These are phyloP conservation scores for Nettapus auritus DNA, from an alignment of 2,113 vertebrate species.

Conservation along the genomic window DNA sequence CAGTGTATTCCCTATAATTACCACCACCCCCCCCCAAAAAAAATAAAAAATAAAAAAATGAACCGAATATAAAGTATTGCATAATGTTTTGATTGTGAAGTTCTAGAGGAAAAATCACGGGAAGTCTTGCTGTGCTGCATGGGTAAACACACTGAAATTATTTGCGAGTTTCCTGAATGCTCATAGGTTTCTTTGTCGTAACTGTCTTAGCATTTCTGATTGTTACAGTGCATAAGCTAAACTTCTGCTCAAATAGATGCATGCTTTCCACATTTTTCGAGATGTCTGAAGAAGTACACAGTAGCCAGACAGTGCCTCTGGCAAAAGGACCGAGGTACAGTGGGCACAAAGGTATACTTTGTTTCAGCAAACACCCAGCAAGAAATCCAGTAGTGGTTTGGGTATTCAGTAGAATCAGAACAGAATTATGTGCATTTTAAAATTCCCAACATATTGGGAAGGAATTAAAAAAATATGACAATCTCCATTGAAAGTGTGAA, in stretches of 20 bases:
- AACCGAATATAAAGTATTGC: neutral
- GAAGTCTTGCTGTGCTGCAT: neutral
- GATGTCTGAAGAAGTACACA: neutral
- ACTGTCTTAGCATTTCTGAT: neutral
- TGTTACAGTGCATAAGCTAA: neutral
- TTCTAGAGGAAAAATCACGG: neutral
- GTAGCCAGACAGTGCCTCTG: neutral
- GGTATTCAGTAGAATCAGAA: neutral
- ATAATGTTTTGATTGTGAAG: neutral
- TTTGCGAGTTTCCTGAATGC: neutral
- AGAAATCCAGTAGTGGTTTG: neutral
- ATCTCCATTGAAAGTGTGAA: neutral
- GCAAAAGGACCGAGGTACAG: neutral
- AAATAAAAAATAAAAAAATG: too few relatives aligned
- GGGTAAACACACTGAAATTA: neutral
- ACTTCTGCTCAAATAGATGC: neutral
- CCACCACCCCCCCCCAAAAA: neutral
- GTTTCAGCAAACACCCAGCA: neutral
- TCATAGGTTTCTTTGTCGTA: neutral
- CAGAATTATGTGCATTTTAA: neutral
- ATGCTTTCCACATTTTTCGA: neutral
- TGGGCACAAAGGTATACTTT: neutral
- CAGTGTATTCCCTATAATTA: neutral
- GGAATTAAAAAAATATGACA: neutral
- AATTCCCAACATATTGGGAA: neutral